Base-by-base conservation (phyloP, 30 jellyfish, hydroid and myxozoan species). In the Sanderia malayensis region DNA sequence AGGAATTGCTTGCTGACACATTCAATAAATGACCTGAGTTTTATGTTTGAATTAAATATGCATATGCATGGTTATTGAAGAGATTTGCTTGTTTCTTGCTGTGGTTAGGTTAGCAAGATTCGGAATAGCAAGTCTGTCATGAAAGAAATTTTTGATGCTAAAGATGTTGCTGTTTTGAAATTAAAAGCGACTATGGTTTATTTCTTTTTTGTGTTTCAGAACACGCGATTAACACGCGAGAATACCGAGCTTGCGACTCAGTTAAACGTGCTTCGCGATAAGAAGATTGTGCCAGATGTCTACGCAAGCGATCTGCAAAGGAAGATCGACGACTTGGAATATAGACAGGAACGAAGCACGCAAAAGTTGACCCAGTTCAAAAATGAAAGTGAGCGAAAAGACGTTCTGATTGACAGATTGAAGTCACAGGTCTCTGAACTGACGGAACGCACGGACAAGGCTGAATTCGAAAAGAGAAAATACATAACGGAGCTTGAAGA, bases 361-460 rank as follows among this genome's bases (percentile, higher is more conserved):
- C 79, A 78, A n/a, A 47, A 55, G 22, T n/a, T 46, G 47, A 52
- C 30, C 27, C 53, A 77, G 30, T 67, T 3, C 31, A 67, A 71
- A 70, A n/a, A 28, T 37, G 96, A 85, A 49, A 23, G 55, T 4
- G 84, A 77, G 32, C 37, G 70, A 31, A 85, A 85, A 58, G 96
- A 85, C 33, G 45, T 44, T 9, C 52, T 85, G 44, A 30, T 76
- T 20, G 87, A 75, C 2, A 55, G 77, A 52, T 34, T 70, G 82
- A 68, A 79, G 32, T 60, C 83, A n/a, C 92, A 85, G 44, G 44
- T 85, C 8, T 44, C 83, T 24, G 96, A 85, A 25, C 52, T 76
- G 23, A 44, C 91, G 4, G 46, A 55, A 13, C 82, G 70, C 63
- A 59, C 67, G 58, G 82, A 71, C 11, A 70, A 55, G 34, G 86